Evolutionary conservation across 2,888 invertebrate species (phyloP).

Genomic region (Ectemnius lituratus): DNA sequence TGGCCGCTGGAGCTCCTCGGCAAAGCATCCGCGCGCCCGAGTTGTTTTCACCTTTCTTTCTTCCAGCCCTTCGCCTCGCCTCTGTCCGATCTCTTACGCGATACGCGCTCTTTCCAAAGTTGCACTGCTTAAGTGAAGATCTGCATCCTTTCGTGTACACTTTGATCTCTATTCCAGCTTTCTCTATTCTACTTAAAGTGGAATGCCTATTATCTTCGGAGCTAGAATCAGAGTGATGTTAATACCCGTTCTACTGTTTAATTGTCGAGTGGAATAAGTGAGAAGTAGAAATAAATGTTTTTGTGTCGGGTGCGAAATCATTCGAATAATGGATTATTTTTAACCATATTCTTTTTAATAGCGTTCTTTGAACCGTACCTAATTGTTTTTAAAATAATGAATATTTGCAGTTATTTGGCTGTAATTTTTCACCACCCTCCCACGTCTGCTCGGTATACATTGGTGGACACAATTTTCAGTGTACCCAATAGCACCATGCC

Average conservation of each 20-base stretch:
- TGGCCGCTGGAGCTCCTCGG: constrained; percentile 66
- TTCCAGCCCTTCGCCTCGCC: constrained; percentile 13
- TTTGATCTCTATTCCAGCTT: too few species aligned
- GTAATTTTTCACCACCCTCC: constrained; percentile 18
- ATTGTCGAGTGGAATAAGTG: too few species aligned
- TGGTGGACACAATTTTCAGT: constrained; percentile 36
- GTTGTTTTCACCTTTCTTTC: constrained; percentile 19
- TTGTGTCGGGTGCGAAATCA: too few species aligned
- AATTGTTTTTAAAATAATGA: constrained; percentile 38
- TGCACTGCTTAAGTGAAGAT: neutral
- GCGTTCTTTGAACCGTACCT: constrained; percentile 35
- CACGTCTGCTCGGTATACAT: constrained; percentile 30
- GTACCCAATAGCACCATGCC: constrained; percentile 20
- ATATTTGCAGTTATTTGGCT: constrained; percentile 42
- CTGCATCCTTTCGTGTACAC: neutral
- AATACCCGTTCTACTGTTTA: too few species aligned
- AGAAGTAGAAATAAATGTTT: too few species aligned
- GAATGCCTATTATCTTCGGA: too few species aligned
- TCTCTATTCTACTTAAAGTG: too few species aligned
- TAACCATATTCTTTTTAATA: neutral
- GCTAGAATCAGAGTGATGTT: too few species aligned
- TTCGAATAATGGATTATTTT: too few species aligned
- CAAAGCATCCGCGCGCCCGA: constrained; percentile 55
- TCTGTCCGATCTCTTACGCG: constrained; percentile 1
- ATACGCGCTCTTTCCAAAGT: neutral